Base-by-base conservation (phyloP, 2,888 invertebrate genomes). In the Melanostoma mellinum region DNA sequence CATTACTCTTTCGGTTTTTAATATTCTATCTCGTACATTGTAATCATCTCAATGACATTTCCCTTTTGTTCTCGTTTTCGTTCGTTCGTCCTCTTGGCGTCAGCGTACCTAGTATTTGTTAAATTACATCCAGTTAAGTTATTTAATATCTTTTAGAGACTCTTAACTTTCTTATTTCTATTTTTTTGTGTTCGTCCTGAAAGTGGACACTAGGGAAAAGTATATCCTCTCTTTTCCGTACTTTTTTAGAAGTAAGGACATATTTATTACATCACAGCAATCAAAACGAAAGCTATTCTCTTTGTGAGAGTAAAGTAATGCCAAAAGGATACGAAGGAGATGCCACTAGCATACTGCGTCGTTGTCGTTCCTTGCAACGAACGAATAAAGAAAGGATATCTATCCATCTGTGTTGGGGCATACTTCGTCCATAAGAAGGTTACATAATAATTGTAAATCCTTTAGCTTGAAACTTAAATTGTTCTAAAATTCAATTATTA, bases 401-500 rank as follows among this genome's bases (percentile, higher is more conserved):
- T 42, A 61, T 52, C 50, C 69, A 48, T 36, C 42, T 38, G 52
- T 58, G 60, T 38, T 40, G 32, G 42, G 40, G 46, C 38, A 20
- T 60, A 68, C 5, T 42, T 42, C 5, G 3, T 6, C 9, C 42
- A 60, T 6, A 32, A 48, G 33, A 46, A 55, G 56, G 9, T 48
- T 9, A 61, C 20, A 35, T 61, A 48, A 61, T 61, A 61, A 61
- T 61, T 65, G 60, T 44, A 56, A 69, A 73, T 73, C 58, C 78
- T 78, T 82, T 69, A 74, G 74, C 68, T 73, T 74, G 35, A 42
- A 82, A 82, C 73, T 82, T 77, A 82, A 82, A 82, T 82, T 82
- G 82, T 73, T 82, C 61, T 63, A 74, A 63, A 82, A 82, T 82
- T 82, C 82, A 82, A 82, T 82, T 82, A 82, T 78, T 56, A 69